Conservation (phyloP, 2,888 invertebrate species). For the Neoitamus cyanurus region DNA sequence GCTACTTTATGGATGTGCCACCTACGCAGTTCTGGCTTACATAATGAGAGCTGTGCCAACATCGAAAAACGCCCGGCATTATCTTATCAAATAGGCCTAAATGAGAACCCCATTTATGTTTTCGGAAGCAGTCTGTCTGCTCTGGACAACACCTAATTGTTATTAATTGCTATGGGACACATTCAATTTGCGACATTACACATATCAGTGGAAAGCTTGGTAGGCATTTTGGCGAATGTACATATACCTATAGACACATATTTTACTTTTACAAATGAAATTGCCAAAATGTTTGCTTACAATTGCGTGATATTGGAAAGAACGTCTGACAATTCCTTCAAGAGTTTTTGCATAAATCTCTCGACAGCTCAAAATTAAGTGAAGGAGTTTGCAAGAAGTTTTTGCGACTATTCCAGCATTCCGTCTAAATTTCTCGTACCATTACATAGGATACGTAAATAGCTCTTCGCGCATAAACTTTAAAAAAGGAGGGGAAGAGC, state of each 20-base stretch:
- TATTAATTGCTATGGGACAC: background rate
- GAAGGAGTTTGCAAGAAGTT: too few species aligned
- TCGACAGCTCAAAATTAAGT: too few species aligned
- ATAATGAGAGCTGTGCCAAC: background rate
- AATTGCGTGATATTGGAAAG: too few species aligned
- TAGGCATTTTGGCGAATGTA: background rate
- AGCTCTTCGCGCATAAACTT: too few species aligned
- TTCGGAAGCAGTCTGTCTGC: background rate
- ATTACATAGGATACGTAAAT: too few species aligned
- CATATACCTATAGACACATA: rapidly evolving
- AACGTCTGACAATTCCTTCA: too few species aligned
- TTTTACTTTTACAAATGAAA: background rate
- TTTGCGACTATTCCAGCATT: too few species aligned
- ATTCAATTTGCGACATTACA: background rate
- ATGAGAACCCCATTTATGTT: background rate
- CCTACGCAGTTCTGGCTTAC: conserved; percentile 13
- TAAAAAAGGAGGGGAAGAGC: too few species aligned
- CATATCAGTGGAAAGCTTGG: background rate
- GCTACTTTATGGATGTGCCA: background rate
- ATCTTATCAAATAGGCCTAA: background rate
- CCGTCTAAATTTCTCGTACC: too few species aligned
- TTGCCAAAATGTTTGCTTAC: too few species aligned
- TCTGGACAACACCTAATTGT: background rate
- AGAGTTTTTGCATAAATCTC: too few species aligned
- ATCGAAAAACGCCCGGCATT: background rate